phyloP scores from a whole-genome alignment of 2,797 vertebrate species.

The Muscicapa striata region DNA sequence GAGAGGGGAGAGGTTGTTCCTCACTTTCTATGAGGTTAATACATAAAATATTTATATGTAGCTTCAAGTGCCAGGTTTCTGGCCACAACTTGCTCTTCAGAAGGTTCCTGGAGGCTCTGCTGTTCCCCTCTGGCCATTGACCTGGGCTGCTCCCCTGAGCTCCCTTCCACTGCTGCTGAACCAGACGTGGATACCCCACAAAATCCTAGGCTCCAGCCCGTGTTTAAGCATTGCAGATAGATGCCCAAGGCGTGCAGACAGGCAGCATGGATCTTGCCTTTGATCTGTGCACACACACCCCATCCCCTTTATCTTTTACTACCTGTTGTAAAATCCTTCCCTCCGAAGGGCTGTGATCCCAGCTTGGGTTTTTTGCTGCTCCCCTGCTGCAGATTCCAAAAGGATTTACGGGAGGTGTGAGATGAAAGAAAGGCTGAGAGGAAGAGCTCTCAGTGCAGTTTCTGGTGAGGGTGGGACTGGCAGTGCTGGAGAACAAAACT shows the following conservation, averaged over 20 bases:
- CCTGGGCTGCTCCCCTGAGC: neutral
- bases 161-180: neutral
- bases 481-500: neutral
- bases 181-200: neutral
- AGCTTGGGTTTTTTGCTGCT: neutral
- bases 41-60: neutral
- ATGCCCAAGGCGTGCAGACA: neutral
- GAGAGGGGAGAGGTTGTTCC: neutral
- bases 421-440: neutral
- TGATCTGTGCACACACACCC: neutral
- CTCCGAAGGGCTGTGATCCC: neutral
- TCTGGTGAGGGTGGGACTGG: neutral
- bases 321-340: neutral
- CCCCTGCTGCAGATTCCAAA: neutral
- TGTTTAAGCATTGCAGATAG: neutral
- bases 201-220: neutral
- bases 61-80: neutral
- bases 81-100: neutral
- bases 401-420: neutral
- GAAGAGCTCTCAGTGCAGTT: neutral
- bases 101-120: neutral
- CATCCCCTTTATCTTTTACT: neutral
- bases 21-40: neutral
- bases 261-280: neutral
- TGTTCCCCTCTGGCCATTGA: neutral